These are phyloP conservation scores for Melinopterus prodromus DNA, from an alignment of 2,888 invertebrate genomes.

Conservation along the genomic window DNA sequence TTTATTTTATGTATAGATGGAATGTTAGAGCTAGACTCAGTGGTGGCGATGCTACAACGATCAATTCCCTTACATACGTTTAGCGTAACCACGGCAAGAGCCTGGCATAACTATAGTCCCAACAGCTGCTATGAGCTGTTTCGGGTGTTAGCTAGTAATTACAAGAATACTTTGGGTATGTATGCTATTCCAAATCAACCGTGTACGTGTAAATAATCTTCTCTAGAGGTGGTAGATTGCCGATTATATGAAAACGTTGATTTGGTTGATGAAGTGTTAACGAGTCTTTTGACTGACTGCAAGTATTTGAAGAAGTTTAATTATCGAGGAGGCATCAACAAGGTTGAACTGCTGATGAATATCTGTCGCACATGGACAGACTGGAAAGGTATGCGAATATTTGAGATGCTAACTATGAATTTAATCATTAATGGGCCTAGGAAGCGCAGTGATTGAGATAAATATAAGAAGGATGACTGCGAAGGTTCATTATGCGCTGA, in stretches of 20 bases:
- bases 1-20: slow-evolving; percentile 43
- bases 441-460: slow-evolving; percentile 27
- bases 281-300: slow-evolving; percentile 58
- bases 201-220: slow-evolving; percentile 13
- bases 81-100: slow-evolving; percentile 59
- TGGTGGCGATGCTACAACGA: slow-evolving; percentile 59
- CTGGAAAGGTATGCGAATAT: slow-evolving; percentile 23
- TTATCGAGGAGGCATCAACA: slow-evolving; percentile 61
- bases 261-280: slow-evolving; percentile 59
- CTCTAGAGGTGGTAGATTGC: slow-evolving; percentile 58
- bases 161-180: slow-evolving; percentile 58
- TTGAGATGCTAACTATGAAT: neutral
- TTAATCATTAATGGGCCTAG: slow-evolving; percentile 12
- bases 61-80: slow-evolving; percentile 61
- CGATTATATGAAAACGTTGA: slow-evolving; percentile 61
- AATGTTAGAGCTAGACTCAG: slow-evolving; percentile 61
- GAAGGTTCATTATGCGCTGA: slow-evolving; percentile 27
- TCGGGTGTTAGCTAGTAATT: slow-evolving; percentile 31
- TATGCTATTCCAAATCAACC: slow-evolving; percentile 4
- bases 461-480: slow-evolving; percentile 32
- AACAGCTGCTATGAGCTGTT: slow-evolving; percentile 35
- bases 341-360: slow-evolving; percentile 58
- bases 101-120: slow-evolving; percentile 60
- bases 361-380: slow-evolving; percentile 33
- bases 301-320: slow-evolving; percentile 58